Percentiles rank a stretch among this genome's conserved stretches.
phyloP scores from a whole-genome alignment of 2,888 invertebrate genomes.

The Coelopa pilipes region DNA sequence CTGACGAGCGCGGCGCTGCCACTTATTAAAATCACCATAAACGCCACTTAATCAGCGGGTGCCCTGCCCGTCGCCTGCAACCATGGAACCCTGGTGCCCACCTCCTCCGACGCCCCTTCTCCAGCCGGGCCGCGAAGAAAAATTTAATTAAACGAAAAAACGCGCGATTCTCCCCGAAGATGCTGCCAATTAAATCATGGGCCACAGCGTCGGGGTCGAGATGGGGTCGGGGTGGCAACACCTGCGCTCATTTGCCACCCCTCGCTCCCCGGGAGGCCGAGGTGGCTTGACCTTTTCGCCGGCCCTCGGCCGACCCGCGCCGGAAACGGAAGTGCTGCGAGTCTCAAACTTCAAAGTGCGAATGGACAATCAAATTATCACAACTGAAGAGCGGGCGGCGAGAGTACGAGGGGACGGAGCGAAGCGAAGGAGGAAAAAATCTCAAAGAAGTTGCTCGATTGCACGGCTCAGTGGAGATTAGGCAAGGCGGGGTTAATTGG shows the following conservation, averaged over 20 bases:
- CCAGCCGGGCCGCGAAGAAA: not conserved
- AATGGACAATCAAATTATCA: constrained; percentile 31
- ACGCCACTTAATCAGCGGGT: constrained; percentile 36
- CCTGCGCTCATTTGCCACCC: constrained; percentile 23
- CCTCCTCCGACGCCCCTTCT: not conserved
- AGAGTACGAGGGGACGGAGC: too few species aligned
- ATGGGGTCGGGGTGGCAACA: constrained; percentile 15
- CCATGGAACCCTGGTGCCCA: too few species aligned
- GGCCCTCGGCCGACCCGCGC: not conserved
- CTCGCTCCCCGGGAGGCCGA: too few species aligned
- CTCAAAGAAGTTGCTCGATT: constrained; percentile 8
- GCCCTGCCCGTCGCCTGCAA: constrained; percentile 14
- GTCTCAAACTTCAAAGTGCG: constrained; percentile 37
- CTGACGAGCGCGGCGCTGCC: constrained; percentile 23
- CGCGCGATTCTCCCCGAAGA: constrained; percentile 11
- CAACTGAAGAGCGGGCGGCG: not conserved
- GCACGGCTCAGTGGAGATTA: not conserved
- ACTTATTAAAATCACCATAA: constrained; percentile 36
- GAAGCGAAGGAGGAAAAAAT: too few species aligned
- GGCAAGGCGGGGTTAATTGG: constrained; percentile 10
- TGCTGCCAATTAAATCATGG: not conserved
- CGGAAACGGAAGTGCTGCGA: constrained; percentile 33
- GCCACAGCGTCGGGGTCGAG: not conserved
- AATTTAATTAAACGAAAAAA: constrained; percentile 34
- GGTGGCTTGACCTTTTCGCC: not conserved